Conservation (phyloP, 2,113 vertebrate genomes). For the Pan troglodytes region NHGRI_mPanTro3-v2.1_pri NC_072404.2:107678001-107678500, state of each 20-base stretch:
- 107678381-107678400: background rate
- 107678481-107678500: accelerated
- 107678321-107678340: background rate
- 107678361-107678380: background rate
- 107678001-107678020: too few relatives aligned
- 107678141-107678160: too few relatives aligned
- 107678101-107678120: background rate
- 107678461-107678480: background rate
- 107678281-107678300: background rate
- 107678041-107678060: background rate
- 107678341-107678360: background rate
- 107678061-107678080: background rate
- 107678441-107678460: background rate
- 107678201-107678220: too few relatives aligned
- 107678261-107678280: background rate
- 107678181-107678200: background rate
- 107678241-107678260: too few relatives aligned
- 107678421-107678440: background rate
- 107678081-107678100: too few relatives aligned
- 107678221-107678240: too few relatives aligned
- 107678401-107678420: background rate
- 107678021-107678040: background rate
- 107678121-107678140: background rate
- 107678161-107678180: background rate
- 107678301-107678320: background rate